These are phyloP conservation scores for Pectinophora gossypiella DNA, from an alignment of 1,140 invertebrate genomes.

Conservation along the genomic window DNA sequence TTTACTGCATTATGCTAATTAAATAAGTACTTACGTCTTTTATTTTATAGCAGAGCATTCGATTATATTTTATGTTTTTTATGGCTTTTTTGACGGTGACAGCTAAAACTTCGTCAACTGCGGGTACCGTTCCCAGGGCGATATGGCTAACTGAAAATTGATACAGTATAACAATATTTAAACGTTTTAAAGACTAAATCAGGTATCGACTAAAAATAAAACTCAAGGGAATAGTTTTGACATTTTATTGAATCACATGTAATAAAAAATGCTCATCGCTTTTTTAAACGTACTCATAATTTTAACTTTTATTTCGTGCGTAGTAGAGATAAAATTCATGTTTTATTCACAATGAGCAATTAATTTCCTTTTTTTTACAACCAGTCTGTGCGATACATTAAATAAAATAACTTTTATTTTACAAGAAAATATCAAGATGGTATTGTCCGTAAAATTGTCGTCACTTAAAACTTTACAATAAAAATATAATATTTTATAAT, in stretches of 20 bases:
- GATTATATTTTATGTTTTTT: no score
- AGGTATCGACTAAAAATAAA: background rate
- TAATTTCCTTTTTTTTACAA: conserved; percentile 10
- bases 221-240: conserved; percentile 11
- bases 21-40: no score
- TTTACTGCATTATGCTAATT: no score
- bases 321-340: conserved; percentile 5
- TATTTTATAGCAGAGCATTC: no score
- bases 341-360: conserved; percentile 10
- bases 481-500: no score
- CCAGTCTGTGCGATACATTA: conserved; percentile 9
- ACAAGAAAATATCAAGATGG: background rate
- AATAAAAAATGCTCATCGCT: conserved; percentile 29
- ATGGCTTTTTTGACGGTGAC: no score
- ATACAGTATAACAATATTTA: no score
- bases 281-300: conserved; percentile 5
- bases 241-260: conserved; percentile 45
- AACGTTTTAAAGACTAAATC: no score
- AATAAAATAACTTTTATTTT: no score
- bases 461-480: background rate
- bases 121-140: no score
- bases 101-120: no score
- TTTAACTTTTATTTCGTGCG: conserved; percentile 5
- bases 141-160: no score
- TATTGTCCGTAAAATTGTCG: background rate